Evolutionary conservation across 2,888 invertebrate genomes (phyloP).

Genomic region (Drosophila yooni): DNA sequence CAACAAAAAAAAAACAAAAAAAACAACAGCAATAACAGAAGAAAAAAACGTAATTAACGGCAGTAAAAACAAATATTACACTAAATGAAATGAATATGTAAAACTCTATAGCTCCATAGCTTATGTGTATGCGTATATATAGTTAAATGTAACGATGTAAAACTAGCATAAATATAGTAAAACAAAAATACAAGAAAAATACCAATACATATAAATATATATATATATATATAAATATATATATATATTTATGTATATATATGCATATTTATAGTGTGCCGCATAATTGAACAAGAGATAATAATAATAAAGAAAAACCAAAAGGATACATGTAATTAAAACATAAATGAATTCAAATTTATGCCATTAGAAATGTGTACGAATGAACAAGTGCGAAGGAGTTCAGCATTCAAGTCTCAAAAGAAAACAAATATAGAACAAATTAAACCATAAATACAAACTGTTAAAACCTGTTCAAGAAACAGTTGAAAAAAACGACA

Average conservation of each 20-base stretch:
- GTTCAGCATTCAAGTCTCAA: conserved; percentile 47
- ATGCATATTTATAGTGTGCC: conserved; percentile 63
- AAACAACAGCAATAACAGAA: conserved; percentile 17
- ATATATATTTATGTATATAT: conserved; percentile 2
- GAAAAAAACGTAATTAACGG: conserved; percentile 51
- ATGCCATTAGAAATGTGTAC: conserved; percentile 69
- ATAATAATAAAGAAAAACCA: conserved; percentile 4
- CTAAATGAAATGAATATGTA: conserved; percentile 51
- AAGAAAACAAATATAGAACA: conserved; percentile 36
- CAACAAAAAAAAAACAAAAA: conserved; percentile 31
- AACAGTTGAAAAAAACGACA: conserved; percentile 34
- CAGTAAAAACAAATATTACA: conserved; percentile 39
- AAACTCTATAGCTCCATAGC: conserved; percentile 59
- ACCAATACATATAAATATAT: conserved; percentile 28
- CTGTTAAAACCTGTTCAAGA: conserved; percentile 41
- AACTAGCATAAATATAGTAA: conserved; percentile 69
- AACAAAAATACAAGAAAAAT: conserved; percentile 38
- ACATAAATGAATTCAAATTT: conserved; percentile 62
- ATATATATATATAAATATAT: neutral
- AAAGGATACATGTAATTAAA: conserved; percentile 53
- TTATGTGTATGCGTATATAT: conserved; percentile 55
- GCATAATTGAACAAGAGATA: conserved; percentile 57
- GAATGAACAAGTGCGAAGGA: conserved; percentile 33
- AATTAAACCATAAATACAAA: conserved; percentile 36
- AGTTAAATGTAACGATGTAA: conserved; percentile 74